Evolutionary conservation across 2,113 vertebrate species (phyloP).

Genomic region (Pterocles gutturalis): DNA sequence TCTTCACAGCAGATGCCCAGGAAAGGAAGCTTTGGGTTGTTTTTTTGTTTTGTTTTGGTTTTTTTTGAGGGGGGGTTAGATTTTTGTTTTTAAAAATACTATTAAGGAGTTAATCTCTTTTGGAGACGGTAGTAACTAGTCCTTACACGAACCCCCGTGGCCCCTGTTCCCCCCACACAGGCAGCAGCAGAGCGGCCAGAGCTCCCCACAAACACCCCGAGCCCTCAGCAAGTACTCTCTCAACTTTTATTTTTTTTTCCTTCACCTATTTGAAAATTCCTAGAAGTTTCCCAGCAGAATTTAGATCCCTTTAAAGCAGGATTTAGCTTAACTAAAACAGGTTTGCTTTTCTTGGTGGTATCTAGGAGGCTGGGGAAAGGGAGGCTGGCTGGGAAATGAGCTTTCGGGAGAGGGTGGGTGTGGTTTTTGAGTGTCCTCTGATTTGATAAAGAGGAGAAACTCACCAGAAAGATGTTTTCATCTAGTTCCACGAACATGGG

Average conservation of each 20-base stretch:
- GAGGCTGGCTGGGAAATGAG: neutral
- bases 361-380: neutral
- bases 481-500: rapidly evolving
- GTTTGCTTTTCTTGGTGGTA: neutral
- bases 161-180: neutral
- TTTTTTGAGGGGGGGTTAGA: neutral
- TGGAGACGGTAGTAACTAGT: rapidly evolving
- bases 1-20: neutral
- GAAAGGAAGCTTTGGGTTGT: neutral
- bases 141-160: rapidly evolving
- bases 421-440: neutral
- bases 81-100: neutral
- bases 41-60: too few species aligned
- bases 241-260: neutral
- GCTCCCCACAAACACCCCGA: neutral
- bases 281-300: neutral
- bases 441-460: neutral
- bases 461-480: neutral
- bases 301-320: neutral
- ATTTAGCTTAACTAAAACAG: neutral
- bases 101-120: neutral
- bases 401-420: rapidly evolving
- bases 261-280: neutral
- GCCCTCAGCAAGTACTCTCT: neutral
- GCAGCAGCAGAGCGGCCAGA: neutral